A percentile compares a stretch with the other conserved stretches of the same genome.
These are phyloP conservation scores for Spilarctia lutea DNA, from an alignment of 2,888 invertebrate genomes.

Conservation along the genomic window DNA sequence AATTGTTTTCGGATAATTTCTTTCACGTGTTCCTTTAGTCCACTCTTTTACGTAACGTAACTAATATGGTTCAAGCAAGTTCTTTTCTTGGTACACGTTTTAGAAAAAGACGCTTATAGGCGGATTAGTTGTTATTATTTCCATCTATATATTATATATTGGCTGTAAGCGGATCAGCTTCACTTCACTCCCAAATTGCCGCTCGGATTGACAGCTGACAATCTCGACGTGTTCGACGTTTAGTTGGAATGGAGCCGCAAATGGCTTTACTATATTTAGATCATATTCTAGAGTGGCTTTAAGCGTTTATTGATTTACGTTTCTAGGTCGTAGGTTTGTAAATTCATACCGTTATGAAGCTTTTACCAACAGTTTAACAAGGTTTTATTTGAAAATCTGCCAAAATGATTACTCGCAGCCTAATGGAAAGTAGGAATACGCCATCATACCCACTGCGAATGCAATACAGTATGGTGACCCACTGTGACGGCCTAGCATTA, in stretches of 20 bases:
- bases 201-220: slow-evolving; percentile 12
- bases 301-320: not conserved
- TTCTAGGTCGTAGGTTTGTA: not conserved
- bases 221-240: not conserved
- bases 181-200: slow-evolving; percentile 11
- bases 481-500: no score
- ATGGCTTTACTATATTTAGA: not conserved
- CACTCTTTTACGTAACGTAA: not conserved
- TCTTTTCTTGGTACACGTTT: not conserved
- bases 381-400: no score
- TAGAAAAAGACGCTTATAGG: not conserved
- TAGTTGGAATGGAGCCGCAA: not conserved
- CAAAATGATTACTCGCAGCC: no score
- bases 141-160: not conserved
- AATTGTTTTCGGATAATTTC: not conserved
- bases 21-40: not conserved
- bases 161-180: slow-evolving; percentile 4
- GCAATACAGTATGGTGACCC: no score
- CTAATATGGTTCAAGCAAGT: not conserved
- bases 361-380: no score
- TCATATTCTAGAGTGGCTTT: not conserved
- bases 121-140: not conserved
- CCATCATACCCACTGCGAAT: no score
- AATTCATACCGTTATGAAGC: no score
- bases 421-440: no score